phyloP scores from a whole-genome alignment of 92 coral and sea anemone genomes.

The Siderastrea siderea region DNA sequence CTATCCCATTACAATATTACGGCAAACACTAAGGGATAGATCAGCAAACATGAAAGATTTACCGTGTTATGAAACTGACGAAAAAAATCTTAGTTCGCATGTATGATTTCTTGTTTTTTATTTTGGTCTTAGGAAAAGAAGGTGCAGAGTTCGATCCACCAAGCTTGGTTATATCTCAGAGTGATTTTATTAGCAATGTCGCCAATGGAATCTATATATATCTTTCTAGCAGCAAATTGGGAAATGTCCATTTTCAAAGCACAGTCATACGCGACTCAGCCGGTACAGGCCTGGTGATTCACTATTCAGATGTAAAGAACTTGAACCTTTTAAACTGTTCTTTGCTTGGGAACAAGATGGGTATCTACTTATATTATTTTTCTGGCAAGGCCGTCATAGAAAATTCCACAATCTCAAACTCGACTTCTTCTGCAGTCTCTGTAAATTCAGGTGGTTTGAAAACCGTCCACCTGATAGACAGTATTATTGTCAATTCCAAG shows the following conservation, averaged over 20 bases:
- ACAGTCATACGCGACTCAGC: neutral
- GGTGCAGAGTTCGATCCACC: neutral
- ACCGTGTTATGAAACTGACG: neutral
- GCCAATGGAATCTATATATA: neutral
- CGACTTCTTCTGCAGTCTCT: neutral
- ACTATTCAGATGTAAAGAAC: neutral
- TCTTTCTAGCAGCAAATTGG: neutral
- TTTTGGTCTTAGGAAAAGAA: neutral
- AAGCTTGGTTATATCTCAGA: neutral
- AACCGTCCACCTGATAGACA: conserved; percentile 9
- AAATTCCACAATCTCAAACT: neutral
- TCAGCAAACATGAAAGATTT: no score
- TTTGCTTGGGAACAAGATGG: neutral
- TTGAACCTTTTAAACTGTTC: neutral
- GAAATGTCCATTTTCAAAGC: neutral
- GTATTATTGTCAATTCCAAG: conserved; percentile 3
- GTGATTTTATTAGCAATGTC: neutral
- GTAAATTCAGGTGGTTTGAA: conserved; percentile 8
- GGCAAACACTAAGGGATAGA: no score
- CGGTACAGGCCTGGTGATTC: neutral
- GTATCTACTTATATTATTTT: conserved; percentile 13
- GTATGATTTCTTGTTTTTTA: neutral
- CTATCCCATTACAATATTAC: no score
- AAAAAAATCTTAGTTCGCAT: neutral
- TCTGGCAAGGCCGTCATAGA: conserved; percentile 7